Evolutionary conservation across 2,888 invertebrate genomes (phyloP).

Genomic region (Anthophora plumipes): DNA sequence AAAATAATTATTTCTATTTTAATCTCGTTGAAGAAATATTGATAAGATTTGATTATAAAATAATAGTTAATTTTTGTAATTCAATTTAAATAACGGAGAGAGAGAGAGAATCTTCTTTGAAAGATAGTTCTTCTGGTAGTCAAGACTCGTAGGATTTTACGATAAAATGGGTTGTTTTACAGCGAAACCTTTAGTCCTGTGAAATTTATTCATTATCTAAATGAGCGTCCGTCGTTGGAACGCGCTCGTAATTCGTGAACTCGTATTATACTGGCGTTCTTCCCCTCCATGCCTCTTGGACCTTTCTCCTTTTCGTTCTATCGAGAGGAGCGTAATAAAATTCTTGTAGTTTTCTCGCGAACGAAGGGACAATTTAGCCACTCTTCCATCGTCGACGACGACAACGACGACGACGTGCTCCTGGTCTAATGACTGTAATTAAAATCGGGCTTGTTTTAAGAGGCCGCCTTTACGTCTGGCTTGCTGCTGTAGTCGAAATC

Average conservation of each 20-base stretch:
- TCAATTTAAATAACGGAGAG: too few species aligned
- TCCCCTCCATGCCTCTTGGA: neutral
- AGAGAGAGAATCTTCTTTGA: too few species aligned
- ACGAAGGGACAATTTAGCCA: constrained; percentile 13
- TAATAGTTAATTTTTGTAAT: too few species aligned
- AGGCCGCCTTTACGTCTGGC: neutral
- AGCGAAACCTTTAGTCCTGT: neutral
- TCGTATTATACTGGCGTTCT: constrained; percentile 13
- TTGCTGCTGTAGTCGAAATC: neutral
- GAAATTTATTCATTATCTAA: constrained; percentile 36
- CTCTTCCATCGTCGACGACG: neutral
- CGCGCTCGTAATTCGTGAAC: constrained; percentile 9
- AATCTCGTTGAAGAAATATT: neutral
- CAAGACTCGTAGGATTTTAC: too few species aligned
- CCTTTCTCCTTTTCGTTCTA: neutral
- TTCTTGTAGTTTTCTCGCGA: constrained; percentile 5
- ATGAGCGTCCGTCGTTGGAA: neutral
- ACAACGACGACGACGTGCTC: neutral
- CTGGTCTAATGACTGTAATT: constrained; percentile 1
- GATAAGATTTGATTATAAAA: too few species aligned
- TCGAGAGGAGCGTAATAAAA: constrained; percentile 22
- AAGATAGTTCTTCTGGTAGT: too few species aligned
- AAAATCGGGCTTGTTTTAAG: constrained; percentile 14
- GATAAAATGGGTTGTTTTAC: neutral
- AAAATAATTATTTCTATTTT: neutral